A percentile compares a stretch with the other conserved stretches of the same genome.
These are phyloP conservation scores for Phataginus tricuspis DNA, from an alignment of 2,797 vertebrate genomes.

Conservation along the genomic window DNA sequence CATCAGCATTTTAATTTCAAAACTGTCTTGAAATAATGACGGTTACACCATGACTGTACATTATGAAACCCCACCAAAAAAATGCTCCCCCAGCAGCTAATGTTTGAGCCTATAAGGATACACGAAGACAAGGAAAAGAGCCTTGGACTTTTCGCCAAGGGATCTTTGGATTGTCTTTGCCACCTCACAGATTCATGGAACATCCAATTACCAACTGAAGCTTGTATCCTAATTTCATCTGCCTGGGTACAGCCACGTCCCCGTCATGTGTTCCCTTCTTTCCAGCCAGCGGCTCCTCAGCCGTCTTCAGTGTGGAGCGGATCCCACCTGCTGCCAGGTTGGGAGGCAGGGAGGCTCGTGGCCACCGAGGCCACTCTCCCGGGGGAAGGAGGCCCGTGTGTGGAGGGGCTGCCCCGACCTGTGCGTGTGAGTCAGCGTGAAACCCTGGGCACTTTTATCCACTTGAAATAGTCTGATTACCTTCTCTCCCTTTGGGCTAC, in stretches of 20 bases:
- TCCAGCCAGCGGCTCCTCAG: background rate
- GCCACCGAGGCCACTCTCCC: background rate
- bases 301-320: background rate
- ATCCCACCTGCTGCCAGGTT: background rate
- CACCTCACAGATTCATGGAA: background rate
- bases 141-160: background rate
- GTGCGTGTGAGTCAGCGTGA: background rate
- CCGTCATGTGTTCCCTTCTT: background rate
- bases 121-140: background rate
- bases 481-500: constrained; percentile 71
- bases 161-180: background rate
- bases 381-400: background rate
- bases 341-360: background rate
- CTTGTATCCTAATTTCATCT: background rate
- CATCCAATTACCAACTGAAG: background rate
- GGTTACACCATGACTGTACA: background rate
- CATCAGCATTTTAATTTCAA: background rate
- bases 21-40: constrained; percentile 47
- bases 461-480: constrained; percentile 41
- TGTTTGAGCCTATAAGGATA: background rate
- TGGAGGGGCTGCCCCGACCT: accelerated
- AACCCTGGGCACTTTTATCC: background rate
- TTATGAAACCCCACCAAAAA: background rate
- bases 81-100: background rate
- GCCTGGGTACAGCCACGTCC: background rate